Evolutionary conservation across 2,888 invertebrate genomes (phyloP).

Genomic region (Nyleta sp.): DNA sequence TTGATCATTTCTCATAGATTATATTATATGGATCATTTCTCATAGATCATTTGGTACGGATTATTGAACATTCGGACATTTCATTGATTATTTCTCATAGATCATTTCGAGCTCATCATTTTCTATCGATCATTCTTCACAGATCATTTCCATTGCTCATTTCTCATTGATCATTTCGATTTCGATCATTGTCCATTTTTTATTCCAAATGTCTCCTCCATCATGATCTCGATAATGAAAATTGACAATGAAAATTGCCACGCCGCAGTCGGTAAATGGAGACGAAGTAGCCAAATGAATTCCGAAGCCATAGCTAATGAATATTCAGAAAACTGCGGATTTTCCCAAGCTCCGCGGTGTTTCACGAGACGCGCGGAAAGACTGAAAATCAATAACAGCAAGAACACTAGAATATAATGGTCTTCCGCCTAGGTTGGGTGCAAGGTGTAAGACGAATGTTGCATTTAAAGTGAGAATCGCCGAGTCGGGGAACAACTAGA

Average conservation of each 20-base stretch:
- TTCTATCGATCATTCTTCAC: too few relatives aligned
- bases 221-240: too few relatives aligned
- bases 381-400: conserved; percentile 64
- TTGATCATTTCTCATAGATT: too few relatives aligned
- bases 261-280: not conserved
- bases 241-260: not conserved
- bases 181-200: too few relatives aligned
- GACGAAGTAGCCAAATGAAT: conserved; percentile 45
- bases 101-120: too few relatives aligned
- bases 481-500: conserved; percentile 8
- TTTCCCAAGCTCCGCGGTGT: conserved; percentile 46
- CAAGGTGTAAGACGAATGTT: conserved; percentile 54
- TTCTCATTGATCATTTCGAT: too few relatives aligned
- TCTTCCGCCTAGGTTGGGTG: conserved; percentile 39
- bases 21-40: too few relatives aligned
- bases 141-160: too few relatives aligned
- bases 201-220: too few relatives aligned
- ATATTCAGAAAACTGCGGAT: conserved; percentile 58
- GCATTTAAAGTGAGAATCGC: conserved; percentile 40
- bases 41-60: too few relatives aligned
- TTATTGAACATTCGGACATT: too few relatives aligned
- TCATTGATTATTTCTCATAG: too few relatives aligned
- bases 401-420: conserved; percentile 63
- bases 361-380: conserved; percentile 50
- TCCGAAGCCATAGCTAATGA: conserved; percentile 37